Evolutionary conservation across 2,888 invertebrate genomes (phyloP), one percentile per base, ranked within the genome.

Genomic region (Coenonympha glycerion): DNA sequence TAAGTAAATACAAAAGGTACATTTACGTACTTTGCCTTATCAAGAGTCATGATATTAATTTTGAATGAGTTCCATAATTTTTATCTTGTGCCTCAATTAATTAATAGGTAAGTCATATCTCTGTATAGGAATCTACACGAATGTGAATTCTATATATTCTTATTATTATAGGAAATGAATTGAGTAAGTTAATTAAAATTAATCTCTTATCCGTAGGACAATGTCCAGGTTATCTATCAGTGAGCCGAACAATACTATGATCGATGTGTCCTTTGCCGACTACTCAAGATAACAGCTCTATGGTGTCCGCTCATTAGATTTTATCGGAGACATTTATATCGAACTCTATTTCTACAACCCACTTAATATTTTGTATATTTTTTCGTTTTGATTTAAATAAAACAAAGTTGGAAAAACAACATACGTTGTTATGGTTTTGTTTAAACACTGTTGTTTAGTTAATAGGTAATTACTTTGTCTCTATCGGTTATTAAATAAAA

Each of bases 191-290:
- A 52, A 61, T 66, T 65, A 64, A 62, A 64, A 60, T 59, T 55
- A 55, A 55, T 52, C 52, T 44, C 52, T 67, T 70, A 77, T 77
- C 73, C 66, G 30, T 60, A 61, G 53, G 59, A 58, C 66, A 68
- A 65, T 79, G 74, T 79, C 71, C 63, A 53, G 61, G n/a, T n/a
- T n/a, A n/a, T 66, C 82, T 81, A 83, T 84, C 81, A 76, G 69
- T 64, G 57, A 66, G 76, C 65, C 72, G 68, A 65, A 84, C 74
- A 74, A 80, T 82, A 83, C 80, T 73, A 81, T 85, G 85, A 86
- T 84, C 67, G 85, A 86, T 85, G 80, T 53, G 64, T 30, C 50
- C 36, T 52, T 45, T 13, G 52, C 49, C 51, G 53, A 51, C 56
- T 58, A 46, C 52, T 52, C 48, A 45, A 63, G 62, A 63, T 64